Evolutionary conservation across 2,797 vertebrate species (phyloP), one percentile per base, ranked within the genome.

Genomic region (Pagetopsis macropterus): DNA sequence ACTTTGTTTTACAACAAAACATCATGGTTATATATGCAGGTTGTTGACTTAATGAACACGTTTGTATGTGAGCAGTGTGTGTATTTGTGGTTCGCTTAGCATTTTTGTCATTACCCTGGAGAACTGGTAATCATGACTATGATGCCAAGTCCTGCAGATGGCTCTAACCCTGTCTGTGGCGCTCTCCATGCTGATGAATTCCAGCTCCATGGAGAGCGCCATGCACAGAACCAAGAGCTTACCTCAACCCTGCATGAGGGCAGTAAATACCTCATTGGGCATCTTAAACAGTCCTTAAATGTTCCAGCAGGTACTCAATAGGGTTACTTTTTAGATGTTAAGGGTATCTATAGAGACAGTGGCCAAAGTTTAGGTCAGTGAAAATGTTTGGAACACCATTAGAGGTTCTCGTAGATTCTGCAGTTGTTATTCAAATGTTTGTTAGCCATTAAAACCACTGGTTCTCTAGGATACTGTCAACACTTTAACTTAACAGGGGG

Each of bases 71-170:
- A 49, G 19, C 37, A 59, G 16, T 60, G 52, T 55, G 45, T 52
- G 40, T 54, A 10, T 16, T 9, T 55, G 43, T 60, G n/a, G 16
- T 49, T 62, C 21, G 12, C 46, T 73, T 15, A 55, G 41, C 57
- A 51, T 75, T 11, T 70, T 64, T 70, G 56, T 65, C 69, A 48
- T 63, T 61, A 4, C 21, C 61, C 49, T 61, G n/a, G 60, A 75
- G 75, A 81, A 65, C 48, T 56, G 9, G 41, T 56, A 11, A 17
- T 46, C 33, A 55, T 50, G 48, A 23, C 27, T 15, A 31, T 17
- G 1, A 37, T 58, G 48, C 3, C 27, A 63, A 65, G 11, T 59
- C 16, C 16, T 52, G 37, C 70, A 75, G 48, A 52, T 56, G 64
- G 23, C 27, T 44, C 48, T 16, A 70, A 52, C 8, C 1, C 12